Base-by-base conservation (phyloP, 2,797 vertebrate species). In the Diplodus puntazzo region DNA sequence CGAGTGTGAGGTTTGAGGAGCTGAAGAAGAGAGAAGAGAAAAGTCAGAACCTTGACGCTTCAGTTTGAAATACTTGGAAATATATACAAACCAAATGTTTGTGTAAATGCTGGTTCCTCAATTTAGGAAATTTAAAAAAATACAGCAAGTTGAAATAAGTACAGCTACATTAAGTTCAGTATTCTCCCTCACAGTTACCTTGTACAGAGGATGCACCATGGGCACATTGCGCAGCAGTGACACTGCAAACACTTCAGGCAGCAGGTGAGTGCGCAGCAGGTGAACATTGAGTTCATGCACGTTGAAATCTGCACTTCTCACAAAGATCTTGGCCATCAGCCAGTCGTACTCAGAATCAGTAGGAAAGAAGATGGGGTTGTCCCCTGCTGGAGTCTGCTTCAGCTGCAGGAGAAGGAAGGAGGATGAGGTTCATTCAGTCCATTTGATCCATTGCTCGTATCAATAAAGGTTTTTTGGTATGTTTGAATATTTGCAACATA, bases 261-360 rank as follows among this genome's bases (percentile, higher is more conserved):
- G 75, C 59, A 96, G 89, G 69, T 97, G 96, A 11, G 95, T 95
- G 39, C 92, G 91, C 66, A 96, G 90, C 68, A 94, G 80, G 75
- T 94, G 94, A 34, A 1, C 7, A 0, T 87, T 88, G 46, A 93
- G 87, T 27, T 94, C 66, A 53, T 94, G 92, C 43, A 87, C 73
- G 0, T 0, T 77, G 80, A 92, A 93, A 66, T 94, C 92, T 8
- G 92, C 87, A 63, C 86, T 87, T 75, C 86, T 85, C 73, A 94
- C 92, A 79, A 92, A 94, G 43, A 79, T 85, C 85, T 92, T 93
- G 50, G 92, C 93, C 45, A 65, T 25, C 83, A 89, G 59, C 94
- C 93, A 94, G 84, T 94, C 93, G 1, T 91, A 87, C 71, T 79
- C 45, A 1, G 85, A 79, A 66, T 94, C 93, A 27, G 75, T 58